Conservation (phyloP, 2,888 invertebrate genomes). For the Chloroclystis v-ata region DNA sequence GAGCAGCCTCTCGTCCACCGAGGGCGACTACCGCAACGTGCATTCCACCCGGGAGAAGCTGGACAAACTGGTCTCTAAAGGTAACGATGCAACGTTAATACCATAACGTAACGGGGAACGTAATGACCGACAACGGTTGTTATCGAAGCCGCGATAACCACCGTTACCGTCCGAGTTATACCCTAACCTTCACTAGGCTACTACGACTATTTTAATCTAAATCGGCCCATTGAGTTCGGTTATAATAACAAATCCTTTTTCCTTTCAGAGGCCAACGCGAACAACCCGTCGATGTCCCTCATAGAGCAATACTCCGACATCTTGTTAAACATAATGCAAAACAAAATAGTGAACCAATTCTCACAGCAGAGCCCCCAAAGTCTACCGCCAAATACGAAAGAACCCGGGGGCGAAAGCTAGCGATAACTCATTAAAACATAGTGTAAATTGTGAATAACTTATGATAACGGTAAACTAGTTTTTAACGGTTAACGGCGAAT, state of each 20-base stretch:
- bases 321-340: slow-evolving; percentile 76
- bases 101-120: no score
- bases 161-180: no score
- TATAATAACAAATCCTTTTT: not conserved
- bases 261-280: slow-evolving; percentile 49
- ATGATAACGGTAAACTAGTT: slow-evolving; percentile 4
- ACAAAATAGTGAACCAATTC: slow-evolving; percentile 68
- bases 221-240: no score
- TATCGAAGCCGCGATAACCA: no score
- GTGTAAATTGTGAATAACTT: slow-evolving; percentile 17
- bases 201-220: no score
- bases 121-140: no score
- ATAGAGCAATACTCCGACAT: slow-evolving; percentile 82
- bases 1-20: slow-evolving; percentile 49
- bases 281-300: slow-evolving; percentile 69
- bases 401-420: slow-evolving; percentile 61
- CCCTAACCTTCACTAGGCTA: no score
- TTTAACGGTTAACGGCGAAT: not conserved
- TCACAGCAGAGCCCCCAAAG: slow-evolving; percentile 58
- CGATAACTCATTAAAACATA: slow-evolving; percentile 8
- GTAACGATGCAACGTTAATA: slow-evolving; percentile 31
- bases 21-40: slow-evolving; percentile 42
- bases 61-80: slow-evolving; percentile 61
- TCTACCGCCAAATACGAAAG: slow-evolving; percentile 53
- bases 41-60: slow-evolving; percentile 50